Percentiles rank a stretch among this genome's conserved stretches.
These are phyloP conservation scores for Notarius lentiginosus DNA, from an alignment of 2,113 vertebrate genomes.

Conservation along the genomic window DNA sequence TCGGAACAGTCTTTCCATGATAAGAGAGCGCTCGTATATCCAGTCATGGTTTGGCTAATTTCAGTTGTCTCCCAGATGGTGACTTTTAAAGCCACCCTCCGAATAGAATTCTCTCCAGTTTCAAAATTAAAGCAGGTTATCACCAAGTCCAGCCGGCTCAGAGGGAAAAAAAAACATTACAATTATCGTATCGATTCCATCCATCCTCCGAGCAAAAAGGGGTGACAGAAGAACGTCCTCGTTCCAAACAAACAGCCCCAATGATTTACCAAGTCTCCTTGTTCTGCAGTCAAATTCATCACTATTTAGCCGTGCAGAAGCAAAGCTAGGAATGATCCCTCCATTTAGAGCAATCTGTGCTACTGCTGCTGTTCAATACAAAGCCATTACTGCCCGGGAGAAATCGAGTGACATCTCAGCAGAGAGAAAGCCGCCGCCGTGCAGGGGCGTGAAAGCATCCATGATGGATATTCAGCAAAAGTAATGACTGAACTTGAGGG, in stretches of 20 bases:
- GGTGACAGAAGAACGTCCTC: slow-evolving; percentile 32
- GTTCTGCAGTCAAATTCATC: slow-evolving; percentile 29
- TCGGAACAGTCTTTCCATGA: background rate
- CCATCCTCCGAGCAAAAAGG: slow-evolving; percentile 8
- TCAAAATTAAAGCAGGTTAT: slow-evolving; percentile 47
- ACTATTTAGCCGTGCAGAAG: slow-evolving; percentile 13
- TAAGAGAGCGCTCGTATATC: background rate
- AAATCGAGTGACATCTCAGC: slow-evolving; percentile 42
- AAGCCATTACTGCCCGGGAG: slow-evolving; percentile 47
- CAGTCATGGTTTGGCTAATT: slow-evolving; percentile 13
- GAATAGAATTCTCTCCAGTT: slow-evolving; percentile 31
- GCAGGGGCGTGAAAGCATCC: slow-evolving; percentile 35
- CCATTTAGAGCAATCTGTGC: slow-evolving; percentile 47
- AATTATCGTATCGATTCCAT: slow-evolving; percentile 41
- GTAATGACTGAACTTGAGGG: slow-evolving; percentile 50
- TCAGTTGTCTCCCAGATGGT: slow-evolving; percentile 1
- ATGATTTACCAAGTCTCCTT: slow-evolving; percentile 15
- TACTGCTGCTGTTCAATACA: slow-evolving; percentile 45
- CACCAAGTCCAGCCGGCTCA: slow-evolving; percentile 13
- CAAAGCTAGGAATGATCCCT: slow-evolving; percentile 42
- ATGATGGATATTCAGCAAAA: slow-evolving; percentile 42
- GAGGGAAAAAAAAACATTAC: background rate
- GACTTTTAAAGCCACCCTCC: slow-evolving; percentile 36
- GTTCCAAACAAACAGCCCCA: slow-evolving; percentile 41
- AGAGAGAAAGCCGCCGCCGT: slow-evolving; percentile 24